Base-by-base conservation (phyloP, 2,888 invertebrate species). In the Chorisops tibialis region DNA sequence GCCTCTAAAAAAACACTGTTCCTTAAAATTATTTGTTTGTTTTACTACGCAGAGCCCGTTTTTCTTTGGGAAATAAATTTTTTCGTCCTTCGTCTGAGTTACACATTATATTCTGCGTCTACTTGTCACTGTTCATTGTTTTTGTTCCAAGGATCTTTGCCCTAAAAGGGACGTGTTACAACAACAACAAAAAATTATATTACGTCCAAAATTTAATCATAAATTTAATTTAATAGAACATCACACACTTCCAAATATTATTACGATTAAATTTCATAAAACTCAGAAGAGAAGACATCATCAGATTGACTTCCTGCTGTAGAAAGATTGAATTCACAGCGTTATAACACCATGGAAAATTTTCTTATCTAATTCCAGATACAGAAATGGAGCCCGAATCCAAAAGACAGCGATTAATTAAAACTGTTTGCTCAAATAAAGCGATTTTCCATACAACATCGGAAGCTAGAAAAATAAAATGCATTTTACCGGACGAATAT, bases 401-500 rank as follows among this genome's bases (percentile, higher is more conserved):
- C 6, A 61, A 61, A 51, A 22, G 51, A n/a, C 16, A 22, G 16
- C 21, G 43, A 30, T 16, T 64, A 65, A 6, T 74, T 11, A 4
- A 47, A 16, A 2, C n/a, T 48, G 4, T 12, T n/a, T 37, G 79
- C 1, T 30, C 30, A 30, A 30, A 30, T 9, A 9, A 30, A 30
- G 9, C 30, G 30, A 30, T n/a, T n/a, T n/a, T n/a, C n/a, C n/a
- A n/a, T n/a, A n/a, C 18, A 22, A 4, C 41, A 21, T 9, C 43
- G 4, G 30, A 45, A 24, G 30, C 22, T 24, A 50, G 30, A 38
- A 4, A 14, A 22, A 70, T 81, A 1, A 76, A 74, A 67, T 81
- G 85, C 0, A 77, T 89, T 11, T 68, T 89, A 7, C 75, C 82
- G 11, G 79, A 84, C 54, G 83, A 84, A 22, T 75, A 83, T 6